Evolutionary conservation across 2,797 vertebrate species (phyloP).

Genomic region (Peromyscus melanophrys): DNA sequence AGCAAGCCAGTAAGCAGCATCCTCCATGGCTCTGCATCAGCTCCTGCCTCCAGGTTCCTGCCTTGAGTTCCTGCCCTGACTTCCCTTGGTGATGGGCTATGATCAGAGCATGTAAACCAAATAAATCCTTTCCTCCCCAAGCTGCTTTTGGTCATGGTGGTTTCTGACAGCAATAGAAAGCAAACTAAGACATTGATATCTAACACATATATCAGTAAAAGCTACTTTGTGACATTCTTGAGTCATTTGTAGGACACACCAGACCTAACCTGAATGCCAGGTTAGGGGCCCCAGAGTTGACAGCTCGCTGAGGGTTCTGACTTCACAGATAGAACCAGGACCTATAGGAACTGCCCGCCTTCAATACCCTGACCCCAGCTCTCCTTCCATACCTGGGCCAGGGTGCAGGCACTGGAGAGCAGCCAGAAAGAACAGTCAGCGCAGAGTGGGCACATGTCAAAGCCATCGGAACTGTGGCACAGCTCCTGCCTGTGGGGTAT

Average conservation of each 20-base stretch:
- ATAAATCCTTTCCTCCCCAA: not conserved
- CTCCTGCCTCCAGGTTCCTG: not conserved
- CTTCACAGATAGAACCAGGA: not conserved
- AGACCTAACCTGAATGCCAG: not conserved
- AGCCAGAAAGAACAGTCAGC: conserved; percentile 91
- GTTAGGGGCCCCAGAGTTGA: not conserved
- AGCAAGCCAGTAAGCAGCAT: not conserved
- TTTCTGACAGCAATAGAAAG: not conserved
- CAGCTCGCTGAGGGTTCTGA: not conserved
- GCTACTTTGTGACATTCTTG: too few species aligned
- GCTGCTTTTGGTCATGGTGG: not conserved
- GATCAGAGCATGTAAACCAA: not conserved
- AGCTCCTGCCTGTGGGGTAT: conserved; percentile 87
- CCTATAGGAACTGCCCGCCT: accelerated
- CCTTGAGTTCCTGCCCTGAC: not conserved
- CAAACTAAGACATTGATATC: not conserved
- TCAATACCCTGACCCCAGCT: not conserved
- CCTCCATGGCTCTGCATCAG: not conserved
- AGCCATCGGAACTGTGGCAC: conserved; percentile 85
- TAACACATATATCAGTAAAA: too few species aligned
- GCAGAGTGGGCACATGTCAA: conserved; percentile 92
- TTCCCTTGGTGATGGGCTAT: not conserved
- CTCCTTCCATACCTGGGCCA: conserved; percentile 89
- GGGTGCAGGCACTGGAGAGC: conserved; percentile 90
- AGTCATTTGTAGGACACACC: not conserved